Conservation (phyloP, 2,797 vertebrate species). For the Oreortyx pictus region DNA sequence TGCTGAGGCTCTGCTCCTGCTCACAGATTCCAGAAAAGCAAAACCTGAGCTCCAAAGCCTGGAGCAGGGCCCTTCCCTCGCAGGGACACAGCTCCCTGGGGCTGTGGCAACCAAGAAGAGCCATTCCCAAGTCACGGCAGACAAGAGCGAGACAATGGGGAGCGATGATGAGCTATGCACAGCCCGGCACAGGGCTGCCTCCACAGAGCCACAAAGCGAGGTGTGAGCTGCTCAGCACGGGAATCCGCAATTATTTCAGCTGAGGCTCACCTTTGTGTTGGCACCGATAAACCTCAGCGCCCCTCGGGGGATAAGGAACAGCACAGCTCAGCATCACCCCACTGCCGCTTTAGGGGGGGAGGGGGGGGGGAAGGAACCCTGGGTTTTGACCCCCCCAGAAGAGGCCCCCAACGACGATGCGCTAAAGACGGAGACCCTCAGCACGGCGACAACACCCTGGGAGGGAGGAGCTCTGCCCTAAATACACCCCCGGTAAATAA, state of each 20-base stretch:
- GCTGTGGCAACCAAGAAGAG: background rate
- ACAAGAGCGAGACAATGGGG: background rate
- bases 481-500: background rate
- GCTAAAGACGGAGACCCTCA: background rate
- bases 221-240: fast-evolving
- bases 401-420: no score
- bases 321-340: no score
- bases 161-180: background rate
- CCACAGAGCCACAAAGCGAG: background rate
- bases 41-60: fast-evolving
- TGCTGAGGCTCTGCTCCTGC: fast-evolving
- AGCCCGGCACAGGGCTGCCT: background rate
- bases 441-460: background rate
- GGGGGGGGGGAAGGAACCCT: no score
- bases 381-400: no score
- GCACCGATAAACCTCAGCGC: background rate
- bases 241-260: background rate
- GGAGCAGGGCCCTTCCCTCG: background rate
- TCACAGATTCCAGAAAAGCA: fast-evolving
- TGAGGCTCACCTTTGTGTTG: constrained; percentile 24
- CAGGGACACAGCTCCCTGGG: background rate
- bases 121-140: background rate
- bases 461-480: background rate
- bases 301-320: background rate
- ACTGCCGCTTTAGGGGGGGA: background rate